Conservation (phyloP, 2,113 vertebrate genomes). For the Perca fluviatilis region DNA sequence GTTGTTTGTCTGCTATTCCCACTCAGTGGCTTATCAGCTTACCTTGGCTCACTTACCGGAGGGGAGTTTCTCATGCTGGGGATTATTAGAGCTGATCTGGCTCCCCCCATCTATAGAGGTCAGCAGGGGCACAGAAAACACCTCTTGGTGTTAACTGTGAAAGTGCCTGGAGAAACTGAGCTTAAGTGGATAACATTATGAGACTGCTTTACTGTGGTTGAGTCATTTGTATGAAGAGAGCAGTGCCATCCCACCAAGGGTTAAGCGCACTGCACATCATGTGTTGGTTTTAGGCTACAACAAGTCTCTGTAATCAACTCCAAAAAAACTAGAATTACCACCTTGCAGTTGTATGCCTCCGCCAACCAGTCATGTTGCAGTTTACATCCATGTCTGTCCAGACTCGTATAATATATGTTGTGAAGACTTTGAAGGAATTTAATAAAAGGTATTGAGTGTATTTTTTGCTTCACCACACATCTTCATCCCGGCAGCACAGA, state of each 20-base stretch:
- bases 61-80: slow-evolving; percentile 34
- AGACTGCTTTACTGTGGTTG: not conserved
- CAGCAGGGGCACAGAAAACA: slow-evolving; percentile 10
- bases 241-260: not conserved
- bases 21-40: slow-evolving; percentile 47
- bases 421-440: no score
- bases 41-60: slow-evolving; percentile 46
- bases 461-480: no score
- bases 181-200: slow-evolving; percentile 4
- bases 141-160: slow-evolving; percentile 17
- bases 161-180: slow-evolving; percentile 4
- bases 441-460: no score
- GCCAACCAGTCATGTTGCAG: no score
- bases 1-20: slow-evolving; percentile 23
- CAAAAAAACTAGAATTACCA: not conserved
- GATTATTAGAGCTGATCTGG: slow-evolving; percentile 54
- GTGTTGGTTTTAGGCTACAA: not conserved
- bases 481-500: no score
- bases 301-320: not conserved
- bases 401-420: no score
- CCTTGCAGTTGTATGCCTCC: no score
- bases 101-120: slow-evolving; percentile 4
- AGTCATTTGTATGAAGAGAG: not conserved
- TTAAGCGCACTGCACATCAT: not conserved
- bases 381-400: no score